Evolutionary conservation across 2,888 invertebrate species (phyloP).

Genomic region (Acronicta psi): DNA sequence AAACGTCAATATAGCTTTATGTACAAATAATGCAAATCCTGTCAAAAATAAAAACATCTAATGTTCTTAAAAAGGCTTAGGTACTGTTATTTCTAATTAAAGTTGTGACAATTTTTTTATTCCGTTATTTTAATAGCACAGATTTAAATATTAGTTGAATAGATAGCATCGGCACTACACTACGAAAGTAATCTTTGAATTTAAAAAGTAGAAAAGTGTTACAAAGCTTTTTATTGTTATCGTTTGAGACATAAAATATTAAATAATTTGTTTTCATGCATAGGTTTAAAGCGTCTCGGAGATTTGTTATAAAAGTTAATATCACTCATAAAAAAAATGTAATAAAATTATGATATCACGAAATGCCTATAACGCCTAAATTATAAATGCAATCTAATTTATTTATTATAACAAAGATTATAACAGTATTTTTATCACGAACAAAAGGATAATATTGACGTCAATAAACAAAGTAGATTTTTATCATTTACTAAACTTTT

Average conservation of each 20-base stretch:
- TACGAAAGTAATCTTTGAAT: constrained; percentile 32
- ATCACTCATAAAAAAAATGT: constrained; percentile 36
- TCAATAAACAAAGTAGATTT: neutral
- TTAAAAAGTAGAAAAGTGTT: constrained; percentile 35
- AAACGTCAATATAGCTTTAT: constrained; percentile 1
- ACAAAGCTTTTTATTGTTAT: constrained; percentile 52
- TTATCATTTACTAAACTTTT: too few species aligned
- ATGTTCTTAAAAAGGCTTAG: constrained; percentile 12
- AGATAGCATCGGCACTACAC: constrained; percentile 36
- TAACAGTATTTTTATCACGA: constrained; percentile 6
- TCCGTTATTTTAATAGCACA: constrained; percentile 22
- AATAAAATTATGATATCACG: constrained; percentile 40
- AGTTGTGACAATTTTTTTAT: constrained; percentile 6
- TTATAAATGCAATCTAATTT: constrained; percentile 8
- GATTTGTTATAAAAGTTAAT: constrained; percentile 44
- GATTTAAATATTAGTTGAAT: constrained; percentile 22
- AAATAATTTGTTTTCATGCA: constrained; percentile 53
- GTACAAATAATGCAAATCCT: neutral
- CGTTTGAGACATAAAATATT: constrained; percentile 47
- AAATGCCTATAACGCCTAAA: constrained; percentile 12
- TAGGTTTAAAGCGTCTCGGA: constrained; percentile 31
- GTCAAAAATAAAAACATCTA: neutral
- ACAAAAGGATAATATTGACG: neutral
- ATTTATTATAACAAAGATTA: too few species aligned
- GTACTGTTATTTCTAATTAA: constrained; percentile 26